Conservation (phyloP, 2,888 invertebrate species). For the Apamea monoglypha region DNA sequence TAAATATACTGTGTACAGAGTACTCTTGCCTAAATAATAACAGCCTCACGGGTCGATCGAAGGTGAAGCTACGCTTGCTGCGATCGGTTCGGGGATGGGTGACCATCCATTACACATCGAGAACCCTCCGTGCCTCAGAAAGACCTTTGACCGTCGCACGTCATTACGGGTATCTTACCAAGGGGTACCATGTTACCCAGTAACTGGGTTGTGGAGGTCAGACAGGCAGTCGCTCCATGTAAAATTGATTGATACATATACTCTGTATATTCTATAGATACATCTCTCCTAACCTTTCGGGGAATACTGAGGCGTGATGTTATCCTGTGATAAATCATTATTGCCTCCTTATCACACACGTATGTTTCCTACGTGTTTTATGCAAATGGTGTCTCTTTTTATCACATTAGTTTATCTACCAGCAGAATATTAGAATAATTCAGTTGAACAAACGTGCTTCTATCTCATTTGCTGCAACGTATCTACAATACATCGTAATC, state of each 20-base stretch:
- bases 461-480: background rate
- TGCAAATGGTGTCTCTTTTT: constrained; percentile 6
- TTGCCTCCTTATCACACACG: background rate
- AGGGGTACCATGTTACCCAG: no score
- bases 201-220: no score
- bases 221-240: no score
- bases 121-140: background rate
- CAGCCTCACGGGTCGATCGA: background rate
- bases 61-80: background rate
- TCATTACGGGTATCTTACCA: background rate
- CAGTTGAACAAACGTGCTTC: constrained; percentile 18
- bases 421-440: constrained; percentile 16
- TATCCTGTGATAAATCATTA: background rate
- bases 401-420: constrained; percentile 12
- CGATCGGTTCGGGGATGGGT: background rate
- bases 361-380: constrained; percentile 11
- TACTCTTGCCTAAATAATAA: background rate
- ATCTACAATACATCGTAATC: background rate
- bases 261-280: background rate
- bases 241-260: background rate
- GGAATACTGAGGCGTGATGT: background rate
- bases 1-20: background rate
- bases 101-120: background rate
- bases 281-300: background rate
- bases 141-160: background rate